These are phyloP conservation scores for Atopsyche davidsoni DNA, from an alignment of 1,140 invertebrate genomes.

Conservation along the genomic window DNA sequence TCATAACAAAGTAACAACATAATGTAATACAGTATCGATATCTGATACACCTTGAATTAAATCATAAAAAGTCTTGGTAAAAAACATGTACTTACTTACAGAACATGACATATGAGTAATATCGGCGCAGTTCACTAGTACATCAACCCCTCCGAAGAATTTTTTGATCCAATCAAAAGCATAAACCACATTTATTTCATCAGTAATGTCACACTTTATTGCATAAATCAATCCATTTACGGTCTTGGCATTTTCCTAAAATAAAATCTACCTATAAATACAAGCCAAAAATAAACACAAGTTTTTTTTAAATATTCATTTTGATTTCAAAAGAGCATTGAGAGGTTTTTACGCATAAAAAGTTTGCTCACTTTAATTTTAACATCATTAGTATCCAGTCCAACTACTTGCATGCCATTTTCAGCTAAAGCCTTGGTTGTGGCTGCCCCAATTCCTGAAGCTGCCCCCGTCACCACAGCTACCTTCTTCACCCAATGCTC, in stretches of 20 bases:
- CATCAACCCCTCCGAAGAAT: slow-evolving; percentile 53
- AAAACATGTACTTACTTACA: too few species aligned
- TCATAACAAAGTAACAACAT: too few species aligned
- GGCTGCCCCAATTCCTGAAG: slow-evolving; percentile 53
- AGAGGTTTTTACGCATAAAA: neutral
- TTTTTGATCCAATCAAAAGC: slow-evolving; percentile 54
- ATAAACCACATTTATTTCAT: slow-evolving; percentile 54
- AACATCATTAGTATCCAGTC: slow-evolving; percentile 13
- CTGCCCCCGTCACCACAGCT: slow-evolving; percentile 60
- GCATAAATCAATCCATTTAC: slow-evolving; percentile 30
- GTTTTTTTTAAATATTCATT: too few species aligned
- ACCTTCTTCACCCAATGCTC: slow-evolving; percentile 51
- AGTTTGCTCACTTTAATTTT: slow-evolving; percentile 8
- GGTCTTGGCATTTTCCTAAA: slow-evolving; percentile 6
- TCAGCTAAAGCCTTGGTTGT: slow-evolving; percentile 15
- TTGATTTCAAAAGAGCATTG: too few species aligned
- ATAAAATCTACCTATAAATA: too few species aligned
- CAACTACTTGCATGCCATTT: slow-evolving; percentile 5
- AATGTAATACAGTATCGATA: too few species aligned
- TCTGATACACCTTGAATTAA: too few species aligned
- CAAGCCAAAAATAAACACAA: too few species aligned
- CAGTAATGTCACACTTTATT: slow-evolving; percentile 52
- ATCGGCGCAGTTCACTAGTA: slow-evolving; percentile 65
- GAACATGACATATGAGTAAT: too few species aligned
- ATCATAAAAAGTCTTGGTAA: too few species aligned